These are phyloP conservation scores for Stichopus chloronotus DNA, from an alignment of 35 echinoderm and acorn worm genomes.

Conservation along the genomic window DNA sequence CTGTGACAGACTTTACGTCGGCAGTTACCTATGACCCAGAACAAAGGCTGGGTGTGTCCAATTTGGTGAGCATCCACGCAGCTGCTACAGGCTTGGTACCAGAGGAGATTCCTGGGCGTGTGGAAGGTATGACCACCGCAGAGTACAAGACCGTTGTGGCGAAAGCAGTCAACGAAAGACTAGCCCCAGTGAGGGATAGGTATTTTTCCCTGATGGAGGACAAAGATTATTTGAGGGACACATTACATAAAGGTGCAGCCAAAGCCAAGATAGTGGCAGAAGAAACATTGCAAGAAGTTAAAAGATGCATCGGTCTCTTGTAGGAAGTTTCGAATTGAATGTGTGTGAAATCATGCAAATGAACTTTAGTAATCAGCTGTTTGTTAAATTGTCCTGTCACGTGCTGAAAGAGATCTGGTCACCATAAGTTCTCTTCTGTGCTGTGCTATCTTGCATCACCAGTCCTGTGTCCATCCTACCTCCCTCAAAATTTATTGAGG, in stretches of 20 bases:
- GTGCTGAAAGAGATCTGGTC: too few species aligned
- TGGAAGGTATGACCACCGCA: slow-evolving; percentile 68
- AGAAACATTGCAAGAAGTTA: slow-evolving; percentile 79
- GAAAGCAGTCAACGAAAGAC: slow-evolving; percentile 72
- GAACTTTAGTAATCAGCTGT: too few species aligned
- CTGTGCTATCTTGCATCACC: too few species aligned
- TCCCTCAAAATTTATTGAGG: too few species aligned
- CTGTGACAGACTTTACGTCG: slow-evolving; percentile 89
- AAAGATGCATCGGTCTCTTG: slow-evolving; percentile 82
- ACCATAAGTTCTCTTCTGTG: too few species aligned
- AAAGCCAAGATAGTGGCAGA: slow-evolving; percentile 79
- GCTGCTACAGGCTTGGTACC: slow-evolving; percentile 62
- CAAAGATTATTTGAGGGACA: slow-evolving; percentile 65
- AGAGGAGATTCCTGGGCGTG: slow-evolving; percentile 70
- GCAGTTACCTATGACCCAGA: slow-evolving; percentile 95
- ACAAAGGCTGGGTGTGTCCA: slow-evolving; percentile 84
- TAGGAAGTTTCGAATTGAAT: not conserved
- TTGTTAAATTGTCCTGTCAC: too few species aligned
- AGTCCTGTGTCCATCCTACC: too few species aligned
- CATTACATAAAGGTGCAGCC: slow-evolving; percentile 69
- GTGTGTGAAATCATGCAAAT: too few species aligned
- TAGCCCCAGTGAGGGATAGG: slow-evolving; percentile 82
- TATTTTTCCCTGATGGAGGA: slow-evolving; percentile 64
- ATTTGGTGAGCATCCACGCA: slow-evolving; percentile 82
- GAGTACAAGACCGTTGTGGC: slow-evolving; percentile 90